phyloP scores from a whole-genome alignment of 2,888 invertebrate species.

The Neocrepidodera transversa region DNA sequence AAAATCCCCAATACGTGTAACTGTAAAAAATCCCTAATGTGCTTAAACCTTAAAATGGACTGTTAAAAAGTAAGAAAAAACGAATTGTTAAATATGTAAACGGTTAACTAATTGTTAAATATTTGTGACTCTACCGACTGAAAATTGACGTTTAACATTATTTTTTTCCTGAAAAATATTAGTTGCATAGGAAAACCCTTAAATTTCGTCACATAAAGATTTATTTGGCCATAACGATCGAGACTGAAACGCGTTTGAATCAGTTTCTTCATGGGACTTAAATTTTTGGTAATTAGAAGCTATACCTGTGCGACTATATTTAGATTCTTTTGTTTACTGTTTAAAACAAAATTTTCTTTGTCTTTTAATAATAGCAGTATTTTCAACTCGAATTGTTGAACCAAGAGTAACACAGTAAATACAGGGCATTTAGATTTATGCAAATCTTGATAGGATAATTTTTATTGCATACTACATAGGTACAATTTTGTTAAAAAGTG shows the following conservation, averaged over 20 bases:
- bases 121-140: constrained; percentile 49
- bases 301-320: constrained; percentile 5
- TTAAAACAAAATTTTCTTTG: constrained; percentile 25
- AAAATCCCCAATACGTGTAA: constrained; percentile 21
- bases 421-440: constrained; percentile 48
- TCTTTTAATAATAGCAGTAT: constrained; percentile 17
- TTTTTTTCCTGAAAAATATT: constrained; percentile 26
- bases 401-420: constrained; percentile 46
- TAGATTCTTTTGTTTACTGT: constrained; percentile 21
- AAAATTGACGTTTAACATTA: constrained; percentile 43
- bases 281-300: too few relatives aligned
- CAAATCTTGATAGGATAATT: constrained; percentile 42
- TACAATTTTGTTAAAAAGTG: constrained; percentile 41
- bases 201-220: not conserved
- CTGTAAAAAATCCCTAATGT: constrained; percentile 34
- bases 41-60: constrained; percentile 40
- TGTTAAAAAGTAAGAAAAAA: constrained; percentile 41
- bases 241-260: not conserved
- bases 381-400: constrained; percentile 42
- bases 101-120: constrained; percentile 48
- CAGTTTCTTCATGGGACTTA: too few relatives aligned
- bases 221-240: not conserved
- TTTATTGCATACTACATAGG: constrained; percentile 43
- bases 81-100: constrained; percentile 48
- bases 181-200: not conserved